phyloP scores from a whole-genome alignment of 2,113 vertebrate genomes.

The Chauna torquata region DNA sequence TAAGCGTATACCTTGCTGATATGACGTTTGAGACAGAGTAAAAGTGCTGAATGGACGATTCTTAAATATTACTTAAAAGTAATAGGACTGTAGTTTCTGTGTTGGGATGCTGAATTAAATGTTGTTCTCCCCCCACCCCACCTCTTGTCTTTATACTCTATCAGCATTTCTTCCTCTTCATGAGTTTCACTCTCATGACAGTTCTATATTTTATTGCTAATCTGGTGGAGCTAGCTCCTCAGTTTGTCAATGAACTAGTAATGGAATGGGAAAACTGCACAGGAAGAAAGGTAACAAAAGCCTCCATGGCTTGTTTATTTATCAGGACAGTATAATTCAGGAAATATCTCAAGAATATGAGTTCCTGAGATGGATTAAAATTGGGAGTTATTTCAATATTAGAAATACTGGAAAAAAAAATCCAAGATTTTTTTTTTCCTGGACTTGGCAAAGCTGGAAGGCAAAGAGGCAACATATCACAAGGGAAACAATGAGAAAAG shows the following conservation, averaged over 20 bases:
- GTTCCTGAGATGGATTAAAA: background rate
- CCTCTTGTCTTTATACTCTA: background rate
- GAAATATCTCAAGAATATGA: background rate
- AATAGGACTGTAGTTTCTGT: background rate
- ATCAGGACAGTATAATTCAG: background rate
- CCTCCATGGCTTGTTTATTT: background rate
- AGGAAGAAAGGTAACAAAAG: background rate
- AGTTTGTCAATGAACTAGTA: background rate
- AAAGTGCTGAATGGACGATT: background rate
- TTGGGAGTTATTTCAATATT: background rate
- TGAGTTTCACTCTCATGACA: background rate
- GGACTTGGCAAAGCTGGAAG: background rate
- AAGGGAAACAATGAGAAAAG: background rate
- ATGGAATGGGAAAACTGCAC: background rate
- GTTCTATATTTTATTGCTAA: background rate
- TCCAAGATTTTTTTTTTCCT: background rate
- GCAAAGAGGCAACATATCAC: background rate
- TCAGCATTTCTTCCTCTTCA: slow-evolving; percentile 6
- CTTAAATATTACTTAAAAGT: background rate
- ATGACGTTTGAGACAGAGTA: background rate
- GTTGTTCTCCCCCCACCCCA: background rate
- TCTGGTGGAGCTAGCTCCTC: background rate
- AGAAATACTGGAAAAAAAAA: background rate
- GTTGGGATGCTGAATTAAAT: background rate
- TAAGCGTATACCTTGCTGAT: background rate